Evolutionary conservation across 2,888 invertebrate species (phyloP).

Genomic region (Gordius sp.): DNA sequence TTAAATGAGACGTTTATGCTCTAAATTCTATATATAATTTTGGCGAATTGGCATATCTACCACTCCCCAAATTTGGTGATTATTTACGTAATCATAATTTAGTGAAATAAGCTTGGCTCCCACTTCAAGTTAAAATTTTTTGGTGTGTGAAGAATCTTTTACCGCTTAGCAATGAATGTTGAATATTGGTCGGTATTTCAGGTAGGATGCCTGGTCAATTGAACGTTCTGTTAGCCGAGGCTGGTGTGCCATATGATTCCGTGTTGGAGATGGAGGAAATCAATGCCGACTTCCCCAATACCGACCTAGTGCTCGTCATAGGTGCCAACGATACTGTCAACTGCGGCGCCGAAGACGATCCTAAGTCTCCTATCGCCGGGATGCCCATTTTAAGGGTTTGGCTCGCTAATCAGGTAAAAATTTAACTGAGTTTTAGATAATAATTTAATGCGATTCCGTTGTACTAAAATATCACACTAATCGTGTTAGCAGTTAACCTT

Average conservation of each 20-base stretch:
- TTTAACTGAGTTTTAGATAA: neutral
- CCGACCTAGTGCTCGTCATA: conserved; percentile 57
- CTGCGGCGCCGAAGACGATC: conserved; percentile 63
- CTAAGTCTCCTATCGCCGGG: conserved; percentile 63
- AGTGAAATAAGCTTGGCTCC: too few species aligned
- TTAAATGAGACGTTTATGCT: too few species aligned
- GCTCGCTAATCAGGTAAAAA: conserved; percentile 48
- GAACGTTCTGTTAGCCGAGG: conserved; percentile 66
- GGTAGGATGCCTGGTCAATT: conserved; percentile 71
- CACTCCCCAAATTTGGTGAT: too few species aligned
- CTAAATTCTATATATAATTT: too few species aligned
- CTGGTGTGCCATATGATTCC: conserved; percentile 69
- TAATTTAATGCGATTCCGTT: conserved; percentile 16
- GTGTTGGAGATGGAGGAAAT: conserved; percentile 71
- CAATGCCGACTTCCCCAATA: conserved; percentile 54
- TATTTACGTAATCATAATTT: too few species aligned
- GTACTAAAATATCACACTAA: too few species aligned
- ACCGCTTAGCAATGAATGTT: too few species aligned
- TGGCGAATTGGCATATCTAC: too few species aligned
- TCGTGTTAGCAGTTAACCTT: too few species aligned
- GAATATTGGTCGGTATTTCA: too few species aligned
- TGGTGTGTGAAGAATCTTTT: too few species aligned
- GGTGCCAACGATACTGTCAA: conserved; percentile 63
- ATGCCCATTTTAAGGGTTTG: conserved; percentile 71
- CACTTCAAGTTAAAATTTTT: too few species aligned